Evolutionary conservation across 1,140 invertebrate genomes (phyloP).

Genomic region (Drosophila nannoptera): DNA sequence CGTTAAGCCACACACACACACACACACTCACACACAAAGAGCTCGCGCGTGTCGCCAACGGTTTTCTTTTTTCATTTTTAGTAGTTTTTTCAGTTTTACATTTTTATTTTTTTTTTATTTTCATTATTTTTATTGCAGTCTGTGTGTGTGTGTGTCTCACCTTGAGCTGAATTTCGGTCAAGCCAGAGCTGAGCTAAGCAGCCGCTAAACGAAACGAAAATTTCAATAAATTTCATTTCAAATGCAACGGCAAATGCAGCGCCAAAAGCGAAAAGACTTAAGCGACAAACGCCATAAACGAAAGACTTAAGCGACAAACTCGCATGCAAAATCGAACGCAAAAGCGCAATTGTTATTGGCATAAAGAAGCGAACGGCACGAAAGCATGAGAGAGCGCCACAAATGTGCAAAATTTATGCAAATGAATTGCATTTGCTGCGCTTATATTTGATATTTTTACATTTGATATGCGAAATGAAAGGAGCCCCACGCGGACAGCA

Average conservation of each 20-base stretch:
- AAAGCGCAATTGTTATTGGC: constrained; percentile 14
- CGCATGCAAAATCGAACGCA: not conserved
- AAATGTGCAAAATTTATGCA: constrained; percentile 47
- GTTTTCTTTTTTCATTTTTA: constrained; percentile 62
- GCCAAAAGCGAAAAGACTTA: constrained; percentile 56
- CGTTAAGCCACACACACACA: constrained; percentile 30
- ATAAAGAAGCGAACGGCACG: constrained; percentile 14
- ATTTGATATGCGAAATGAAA: constrained; percentile 14
- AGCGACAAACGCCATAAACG: constrained; percentile 40
- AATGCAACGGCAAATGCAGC: constrained; percentile 44
- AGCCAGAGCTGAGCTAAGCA: too few species aligned
- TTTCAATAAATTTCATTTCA: constrained; percentile 67
- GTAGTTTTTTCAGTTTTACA: constrained; percentile 9
- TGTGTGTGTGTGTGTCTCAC: constrained; percentile 38
- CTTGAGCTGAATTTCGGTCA: constrained; percentile 77
- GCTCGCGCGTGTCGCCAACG: constrained; percentile 48
- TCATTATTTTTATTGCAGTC: constrained; percentile 6
- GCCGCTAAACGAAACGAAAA: constrained; percentile 37
- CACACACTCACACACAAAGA: constrained; percentile 10
- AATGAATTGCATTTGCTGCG: constrained; percentile 69
- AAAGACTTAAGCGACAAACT: constrained; percentile 73
- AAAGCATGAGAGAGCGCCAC: not conserved
- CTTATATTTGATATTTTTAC: constrained; percentile 32
- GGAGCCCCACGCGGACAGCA: not conserved
- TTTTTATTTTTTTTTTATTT: constrained; percentile 29